phyloP scores from a whole-genome alignment of 1,140 invertebrate genomes.

The Belonocnema kinseyi region DNA sequence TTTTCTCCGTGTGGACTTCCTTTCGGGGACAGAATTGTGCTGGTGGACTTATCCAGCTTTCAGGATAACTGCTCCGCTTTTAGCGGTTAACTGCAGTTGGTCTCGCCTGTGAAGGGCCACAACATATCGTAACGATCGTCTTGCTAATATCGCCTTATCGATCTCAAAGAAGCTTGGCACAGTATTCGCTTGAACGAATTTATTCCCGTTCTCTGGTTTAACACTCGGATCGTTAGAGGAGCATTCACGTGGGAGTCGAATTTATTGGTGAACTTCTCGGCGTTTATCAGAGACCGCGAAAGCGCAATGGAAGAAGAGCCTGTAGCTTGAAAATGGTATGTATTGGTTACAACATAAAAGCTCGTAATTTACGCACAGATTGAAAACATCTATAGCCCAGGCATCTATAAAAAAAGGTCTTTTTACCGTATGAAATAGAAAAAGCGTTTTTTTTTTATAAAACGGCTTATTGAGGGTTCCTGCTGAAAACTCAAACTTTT shows the following conservation, averaged over 20 bases:
- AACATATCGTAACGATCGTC: conserved; percentile 13
- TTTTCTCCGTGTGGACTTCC: not conserved
- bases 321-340: conserved; percentile 6
- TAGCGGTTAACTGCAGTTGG: conserved; percentile 10
- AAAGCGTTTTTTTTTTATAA: too few relatives aligned
- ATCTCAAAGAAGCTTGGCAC: conserved; percentile 48
- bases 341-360: conserved; percentile 35
- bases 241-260: conserved; percentile 42
- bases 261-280: conserved; percentile 45
- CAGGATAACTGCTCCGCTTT: not conserved
- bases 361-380: not conserved
- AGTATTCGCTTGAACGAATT: conserved; percentile 41
- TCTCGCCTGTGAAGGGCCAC: not conserved
- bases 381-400: not conserved
- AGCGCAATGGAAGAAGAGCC: conserved; percentile 37
- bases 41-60: not conserved
- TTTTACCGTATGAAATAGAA: too few relatives aligned
- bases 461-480: too few relatives aligned
- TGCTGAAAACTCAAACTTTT: too few relatives aligned
- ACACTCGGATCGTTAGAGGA: conserved; percentile 51
- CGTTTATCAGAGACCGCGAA: conserved; percentile 44
- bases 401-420: too few relatives aligned
- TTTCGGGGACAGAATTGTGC: not conserved
- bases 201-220: conserved; percentile 49
- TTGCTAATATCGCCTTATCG: conserved; percentile 36